phyloP scores from a whole-genome alignment of 2,113 vertebrate genomes.

The Scomber scombrus region DNA sequence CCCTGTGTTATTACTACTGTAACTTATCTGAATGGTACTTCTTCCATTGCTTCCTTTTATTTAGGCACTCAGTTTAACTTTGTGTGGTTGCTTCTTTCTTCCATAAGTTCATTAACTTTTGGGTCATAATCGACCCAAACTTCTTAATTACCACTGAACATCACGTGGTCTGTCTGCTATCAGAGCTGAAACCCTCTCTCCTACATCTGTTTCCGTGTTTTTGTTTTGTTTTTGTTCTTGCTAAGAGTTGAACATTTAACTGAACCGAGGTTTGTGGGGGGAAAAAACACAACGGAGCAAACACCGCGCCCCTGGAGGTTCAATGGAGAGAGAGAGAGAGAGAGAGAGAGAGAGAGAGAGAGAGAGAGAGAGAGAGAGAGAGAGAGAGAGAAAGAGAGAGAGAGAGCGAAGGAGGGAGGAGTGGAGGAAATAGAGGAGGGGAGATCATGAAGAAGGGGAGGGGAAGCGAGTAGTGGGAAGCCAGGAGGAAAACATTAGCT shows the following conservation, averaged over 20 bases:
- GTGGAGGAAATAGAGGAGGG: slow-evolving; percentile 46
- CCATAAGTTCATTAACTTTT: slow-evolving; percentile 5
- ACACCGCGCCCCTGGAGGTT: not conserved
- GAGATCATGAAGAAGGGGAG: slow-evolving; percentile 3
- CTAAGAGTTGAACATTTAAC: not conserved
- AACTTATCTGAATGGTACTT: not conserved
- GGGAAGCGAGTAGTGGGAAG: slow-evolving; percentile 14
- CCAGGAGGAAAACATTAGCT: slow-evolving; percentile 45
- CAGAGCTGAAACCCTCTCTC: too few species aligned
- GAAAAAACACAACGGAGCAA: not conserved
- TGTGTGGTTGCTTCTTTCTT: not conserved
- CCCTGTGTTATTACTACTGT: too few species aligned
- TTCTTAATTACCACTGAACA: not conserved
- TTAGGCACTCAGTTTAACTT: not conserved
- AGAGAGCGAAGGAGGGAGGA: slow-evolving; percentile 13
- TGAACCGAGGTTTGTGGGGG: not conserved
- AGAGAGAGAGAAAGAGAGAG: slow-evolving; percentile 6
- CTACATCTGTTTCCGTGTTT: slow-evolving; percentile 10
- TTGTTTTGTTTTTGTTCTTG: too few species aligned
- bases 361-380: slow-evolving; percentile 7
- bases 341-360: slow-evolving; percentile 9
- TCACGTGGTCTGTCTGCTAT: not conserved
- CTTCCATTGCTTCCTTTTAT: too few species aligned
- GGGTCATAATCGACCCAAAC: not conserved
- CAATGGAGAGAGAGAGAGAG: not conserved